Evolutionary conservation across 64 coral and sea anemone genomes (phyloP), one percentile per base, ranked within the genome.

Genomic region (Anthopleura sola): DNA sequence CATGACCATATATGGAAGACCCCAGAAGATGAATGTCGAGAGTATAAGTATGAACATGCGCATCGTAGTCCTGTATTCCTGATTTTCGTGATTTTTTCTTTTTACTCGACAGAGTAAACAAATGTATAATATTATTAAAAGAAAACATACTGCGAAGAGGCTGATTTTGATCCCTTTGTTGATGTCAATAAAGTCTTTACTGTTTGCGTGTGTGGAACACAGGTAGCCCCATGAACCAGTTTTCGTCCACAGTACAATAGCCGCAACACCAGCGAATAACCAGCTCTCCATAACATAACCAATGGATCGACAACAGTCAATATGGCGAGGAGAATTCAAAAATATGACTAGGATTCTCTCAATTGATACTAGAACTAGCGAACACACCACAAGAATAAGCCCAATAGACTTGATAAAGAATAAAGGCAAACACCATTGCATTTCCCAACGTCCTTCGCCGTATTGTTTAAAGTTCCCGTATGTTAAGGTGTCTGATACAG

Each of bases 231-330:
- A 97, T 34, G 86, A 75, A 6, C 88, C 87, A 5, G 88, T 78
- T 77, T 97, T 97, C 0, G 94, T 92, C 94, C 94, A 97, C 21
- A 97, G 37, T 0, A 97, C 71, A 84, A 97, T 89, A 18, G 90
- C 92, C 4, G 85, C 90, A 71, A 97, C 90, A 54, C 86, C 85
- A 6, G 90, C 94, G 39, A 97, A 89, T 23, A 97, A 57, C 94
- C 94, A 97, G 21, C 90, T 92, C 78, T 97, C 94, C 21, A 97
- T 83, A 11, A 97, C 90, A n/a, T 97, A 97, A 33, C 94, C 90
- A 20, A 93, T 66, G 11, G 94, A 90, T 79, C 94, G 90, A 48
- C 94, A 97, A 9, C 87, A 37, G 49, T 93, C 94, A 37, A 97
- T 86, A 66, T 89, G 90, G n/a, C 71, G 87, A 5, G 90, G 64